Evolutionary conservation across 2,113 vertebrate species (phyloP), one percentile per base, ranked within the genome.

Genomic region (Dipodomys ordii): DNA sequence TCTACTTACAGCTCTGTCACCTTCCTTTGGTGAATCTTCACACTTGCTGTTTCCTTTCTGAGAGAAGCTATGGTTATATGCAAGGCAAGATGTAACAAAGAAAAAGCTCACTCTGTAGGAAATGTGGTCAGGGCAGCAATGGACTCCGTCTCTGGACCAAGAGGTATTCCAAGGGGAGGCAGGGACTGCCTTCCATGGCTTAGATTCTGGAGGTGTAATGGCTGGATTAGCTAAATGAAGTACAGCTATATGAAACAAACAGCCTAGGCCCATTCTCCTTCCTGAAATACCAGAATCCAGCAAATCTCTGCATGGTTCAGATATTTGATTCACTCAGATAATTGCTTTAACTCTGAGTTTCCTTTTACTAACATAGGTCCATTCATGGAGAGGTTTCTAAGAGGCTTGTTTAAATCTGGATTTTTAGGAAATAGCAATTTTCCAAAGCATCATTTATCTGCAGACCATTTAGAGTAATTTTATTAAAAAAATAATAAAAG

Each of bases 401-500:
- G 39, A 69, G 64, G 76, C 72, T 86, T 88, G 62, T 79, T 92
- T 96, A 94, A 93, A 95, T 93, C 60, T 92, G 28, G 30, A 92
- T 92, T 87, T 92, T 76, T 91, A 92, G 77, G 64, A 81, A 94
- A 93, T 83, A 87, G 88, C 44, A 91, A 86, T 93, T 93, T 96
- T 80, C 83, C 4, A 62, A 90, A 93, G 68, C 77, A 87, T 93
- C 77, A 77, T 81, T 91, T 83, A 95, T 84, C 83, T 3, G 1
- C 92, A 95, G 72, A 93, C 83, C 91, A 93, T 96, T 96, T 89
- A 64, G 88, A 84, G 71, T 49, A 44, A 89, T 92, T 96, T 94
- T 96, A 96, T 89, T 95, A 82, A 91, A 94, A 95, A 73, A 92
- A 91, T 90, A 96, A 95, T 90, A 90, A 94, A 94, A 96, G 85